Percentiles rank a stretch among this genome's conserved stretches.
These are phyloP conservation scores for Chloromyia formosa DNA, from an alignment of 2,888 invertebrate species.

Conservation along the genomic window DNA sequence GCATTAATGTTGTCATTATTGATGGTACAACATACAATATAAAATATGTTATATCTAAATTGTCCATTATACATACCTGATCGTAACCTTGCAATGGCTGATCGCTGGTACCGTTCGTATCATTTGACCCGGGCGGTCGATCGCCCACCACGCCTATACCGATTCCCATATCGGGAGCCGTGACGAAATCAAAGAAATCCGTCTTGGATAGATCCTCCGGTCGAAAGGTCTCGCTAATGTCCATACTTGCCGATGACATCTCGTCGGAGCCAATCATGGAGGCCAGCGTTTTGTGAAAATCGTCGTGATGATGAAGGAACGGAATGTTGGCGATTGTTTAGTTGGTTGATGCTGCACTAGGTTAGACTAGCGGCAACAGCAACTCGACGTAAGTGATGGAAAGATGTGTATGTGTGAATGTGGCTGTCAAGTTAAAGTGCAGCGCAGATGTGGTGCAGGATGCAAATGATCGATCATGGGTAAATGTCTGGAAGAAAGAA, in stretches of 20 bases:
- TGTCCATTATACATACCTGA: conserved; percentile 55
- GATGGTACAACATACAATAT: conserved; percentile 3
- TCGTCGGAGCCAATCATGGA: conserved; percentile 63
- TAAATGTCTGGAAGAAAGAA: conserved; percentile 33
- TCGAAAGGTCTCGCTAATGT: conserved; percentile 81
- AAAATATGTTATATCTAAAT: background rate
- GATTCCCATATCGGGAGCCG: conserved; percentile 75
- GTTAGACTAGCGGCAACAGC: conserved; percentile 26
- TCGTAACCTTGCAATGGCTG: conserved; percentile 63
- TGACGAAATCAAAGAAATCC: conserved; percentile 90
- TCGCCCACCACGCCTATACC: conserved; percentile 60
- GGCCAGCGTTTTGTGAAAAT: conserved; percentile 42
- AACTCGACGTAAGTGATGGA: background rate
- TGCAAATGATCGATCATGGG: conserved; percentile 28
- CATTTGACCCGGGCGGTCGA: conserved; percentile 54
- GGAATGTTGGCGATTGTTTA: conserved; percentile 23
- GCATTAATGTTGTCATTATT: conserved; percentile 3
- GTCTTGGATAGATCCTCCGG: conserved; percentile 86
- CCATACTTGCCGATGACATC: conserved; percentile 71
- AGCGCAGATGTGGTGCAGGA: background rate
- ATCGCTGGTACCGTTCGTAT: conserved; percentile 54
- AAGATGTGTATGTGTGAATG: no score
- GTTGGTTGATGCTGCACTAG: no score
- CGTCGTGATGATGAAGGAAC: conserved; percentile 38
- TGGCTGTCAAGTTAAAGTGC: background rate